Evolutionary conservation across 1,140 invertebrate species (phyloP), one percentile per base, ranked within the genome.

Genomic region (Trinorchestia longiramus): DNA sequence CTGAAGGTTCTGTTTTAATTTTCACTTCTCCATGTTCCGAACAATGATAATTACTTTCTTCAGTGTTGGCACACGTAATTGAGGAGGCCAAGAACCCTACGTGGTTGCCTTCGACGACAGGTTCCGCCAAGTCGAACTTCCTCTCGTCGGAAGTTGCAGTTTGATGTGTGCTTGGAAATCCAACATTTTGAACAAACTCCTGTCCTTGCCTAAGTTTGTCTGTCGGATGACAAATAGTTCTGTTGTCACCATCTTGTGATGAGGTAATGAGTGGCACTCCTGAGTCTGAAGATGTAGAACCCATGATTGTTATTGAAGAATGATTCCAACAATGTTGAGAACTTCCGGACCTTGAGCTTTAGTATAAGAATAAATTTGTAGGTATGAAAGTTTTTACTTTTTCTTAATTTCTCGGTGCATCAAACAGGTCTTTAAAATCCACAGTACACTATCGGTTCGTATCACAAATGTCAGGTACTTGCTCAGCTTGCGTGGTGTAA

Each of bases 1-100:
- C 88, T 41, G 88, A 8, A 90, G 88, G 88, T 90, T 90, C 88
- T 17, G 8, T 90, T 90, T 90, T 90, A 42, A 90, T 90, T 90
- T 90, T 90, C 4, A 43, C 28, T 11, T 42, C 28, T 0, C 41
- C 88, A 36, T 43, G 11, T 4, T 90, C 88, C 43, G 43, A 3
- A 42, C 41, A 90, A 4, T 4, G 41, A 90, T 90, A 90, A 90
- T 43, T 43, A 42, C 8, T 43, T 42, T 15, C n/a, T 42, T 42
- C 41, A 43, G 42, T 90, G 42, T 90, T 43, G 28, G 88, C 6
- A 43, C 11, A 90, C 28, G 88, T 90, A 17, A 3, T 90, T 90
- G 62, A 15, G 36, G 62, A 77, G 28, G 62, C 62, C 28, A 77
- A 19, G 28, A 90, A 42, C 11, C 43, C 88, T 90, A 43, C n/a